Evolutionary conservation across 64 coral and sea anemone genomes (phyloP).

Genomic region (Montipora sp.): DNA sequence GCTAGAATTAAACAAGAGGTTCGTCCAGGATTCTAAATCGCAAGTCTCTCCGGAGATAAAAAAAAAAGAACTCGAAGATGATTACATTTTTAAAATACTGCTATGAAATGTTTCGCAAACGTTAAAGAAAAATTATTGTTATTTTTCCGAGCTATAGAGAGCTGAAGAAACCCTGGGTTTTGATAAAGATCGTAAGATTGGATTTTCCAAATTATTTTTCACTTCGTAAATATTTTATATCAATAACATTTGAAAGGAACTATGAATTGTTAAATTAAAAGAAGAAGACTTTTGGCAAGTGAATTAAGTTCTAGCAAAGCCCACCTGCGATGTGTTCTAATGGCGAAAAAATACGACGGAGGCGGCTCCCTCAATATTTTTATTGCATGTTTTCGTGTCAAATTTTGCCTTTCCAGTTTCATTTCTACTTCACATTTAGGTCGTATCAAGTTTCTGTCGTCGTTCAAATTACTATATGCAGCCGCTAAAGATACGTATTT

Average conservation of each 20-base stretch:
- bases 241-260: not conserved
- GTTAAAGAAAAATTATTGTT: not conserved
- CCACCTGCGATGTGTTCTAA: not conserved
- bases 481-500: too few species aligned
- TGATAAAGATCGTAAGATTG: not conserved
- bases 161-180: not conserved
- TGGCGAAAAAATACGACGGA: not conserved
- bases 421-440: too few species aligned
- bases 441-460: too few species aligned
- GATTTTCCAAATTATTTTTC: not conserved
- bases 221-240: conserved; percentile 38
- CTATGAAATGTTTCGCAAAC: not conserved
- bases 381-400: too few species aligned
- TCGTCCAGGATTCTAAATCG: too few species aligned
- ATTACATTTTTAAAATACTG: not conserved
- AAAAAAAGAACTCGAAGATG: not conserved
- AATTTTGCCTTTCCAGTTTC: too few species aligned
- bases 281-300: not conserved
- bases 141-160: not conserved
- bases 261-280: not conserved
- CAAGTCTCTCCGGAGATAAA: too few species aligned
- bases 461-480: too few species aligned
- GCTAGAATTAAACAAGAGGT: not conserved
- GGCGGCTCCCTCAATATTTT: too few species aligned
- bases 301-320: not conserved